Evolutionary conservation across 92 coral and sea anemone species (phyloP), one percentile per base, ranked within the genome.

Genomic region (Zoanthus gigantus): DNA sequence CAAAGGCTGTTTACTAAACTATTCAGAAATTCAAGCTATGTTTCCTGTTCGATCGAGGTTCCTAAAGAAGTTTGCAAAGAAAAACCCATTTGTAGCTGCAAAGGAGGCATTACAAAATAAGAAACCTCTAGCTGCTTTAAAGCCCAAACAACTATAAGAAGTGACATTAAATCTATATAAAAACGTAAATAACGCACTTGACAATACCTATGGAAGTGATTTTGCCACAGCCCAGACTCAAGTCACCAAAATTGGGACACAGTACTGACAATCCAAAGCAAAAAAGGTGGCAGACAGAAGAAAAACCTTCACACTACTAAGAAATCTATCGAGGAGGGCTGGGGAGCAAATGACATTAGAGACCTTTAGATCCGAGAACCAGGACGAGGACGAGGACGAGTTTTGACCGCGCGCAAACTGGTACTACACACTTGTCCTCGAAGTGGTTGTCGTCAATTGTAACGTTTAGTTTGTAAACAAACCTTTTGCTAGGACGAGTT

Each of bases 381-480:
- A 71, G 68, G 30, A 61, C 68, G 0, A 71, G 75, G 23, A 61
- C 68, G 37, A 71, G 75, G 23, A 71, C 68, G 32, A 57, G 56
- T 83, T 83, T 83, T 69, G 74, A 18, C 68, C 30, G 68, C 1
- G 68, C 30, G 30, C 68, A 16, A 11, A 5, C 68, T 11, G 68
- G 68, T 15, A 61, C 10, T 71, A 34, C 48, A 34, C 46, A 71
- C 76, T 71, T 61, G 68, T 15, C n/a, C 68, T 61, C 77, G 88
- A 78, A 60, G 86, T 82, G 74, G 87, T 50, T 63, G 45, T 83
- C 85, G 83, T 71, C 53, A 73, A 30, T 76, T 83, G 89, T 12
- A 88, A 91, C 90, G 29, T 29, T 91, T 83, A 81, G 83, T 57
- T 82, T 83, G 69, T 75, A 66, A 79, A 90, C 74, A 69, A 69